Base-by-base conservation (phyloP, 2,888 invertebrate species). In the Dicyrtomina minuta region DNA sequence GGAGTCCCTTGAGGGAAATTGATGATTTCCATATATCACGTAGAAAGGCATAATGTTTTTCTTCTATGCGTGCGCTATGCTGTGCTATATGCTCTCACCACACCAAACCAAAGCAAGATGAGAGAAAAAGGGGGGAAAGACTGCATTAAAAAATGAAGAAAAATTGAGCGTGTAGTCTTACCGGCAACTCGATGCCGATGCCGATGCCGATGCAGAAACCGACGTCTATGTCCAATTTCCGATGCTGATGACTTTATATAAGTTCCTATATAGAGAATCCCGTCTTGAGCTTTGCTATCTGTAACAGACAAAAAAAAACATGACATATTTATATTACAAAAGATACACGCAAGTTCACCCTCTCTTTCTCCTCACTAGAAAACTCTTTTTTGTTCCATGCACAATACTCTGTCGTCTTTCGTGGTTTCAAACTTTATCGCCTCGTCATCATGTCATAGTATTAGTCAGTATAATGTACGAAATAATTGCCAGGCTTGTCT, bases 361-460 rank as follows among this genome's bases (percentile, higher is more conserved):
- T 26, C 55, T 55, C 26, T 15, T 22, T 13, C 51, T 53, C 22
- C 22, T 53, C 20, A 2, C n/a, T n/a, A n/a, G n/a, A n/a, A n/a
- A n/a, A n/a, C 51, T 53, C 22, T 53, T 22, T 22, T 12, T 6
- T 12, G n/a, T 53, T 53, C 22, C 51, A 12, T 53, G 3, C 12
- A 53, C 24, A 61, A 60, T 24, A n/a, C n/a, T n/a, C n/a, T n/a
- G n/a, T n/a, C n/a, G n/a, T 60, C 12, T 60, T 60, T 43, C n/a
- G 10, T 60, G n/a, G 17, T 20, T 22, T 44, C 6, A 43, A 60
- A 61, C 46, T 41, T 60, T 60, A 61, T 61, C 27, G 46, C 46
- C 26, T 27, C 20, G 61, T 61, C 61, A 61, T 44, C 61, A 61
- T 55, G 15, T 55, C 17, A n/a, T 12, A 22, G 51, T 26, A 55